Evolutionary conservation across 1,140 invertebrate genomes (phyloP).

Genomic region (Saccostrea cuccullata): DNA sequence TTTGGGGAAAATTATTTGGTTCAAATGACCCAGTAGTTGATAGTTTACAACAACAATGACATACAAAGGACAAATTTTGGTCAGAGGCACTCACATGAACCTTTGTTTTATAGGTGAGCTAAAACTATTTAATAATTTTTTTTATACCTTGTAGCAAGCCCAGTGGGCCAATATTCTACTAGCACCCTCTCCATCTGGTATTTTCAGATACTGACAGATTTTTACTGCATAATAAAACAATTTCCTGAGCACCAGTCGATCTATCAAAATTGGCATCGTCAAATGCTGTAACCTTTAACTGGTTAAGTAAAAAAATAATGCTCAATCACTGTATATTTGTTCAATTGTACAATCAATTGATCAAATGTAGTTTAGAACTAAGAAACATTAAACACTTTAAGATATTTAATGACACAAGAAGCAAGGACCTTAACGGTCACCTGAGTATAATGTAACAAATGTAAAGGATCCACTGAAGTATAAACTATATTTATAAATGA

Average conservation of each 20-base stretch:
- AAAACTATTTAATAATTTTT: too few relatives aligned
- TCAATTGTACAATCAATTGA: not conserved
- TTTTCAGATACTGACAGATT: conserved; percentile 92
- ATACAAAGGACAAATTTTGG: too few relatives aligned
- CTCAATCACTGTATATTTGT: not conserved
- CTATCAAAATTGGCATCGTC: conserved; percentile 88
- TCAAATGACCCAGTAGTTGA: too few relatives aligned
- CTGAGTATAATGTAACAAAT: too few relatives aligned
- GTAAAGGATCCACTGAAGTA: too few relatives aligned
- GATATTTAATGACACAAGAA: not conserved
- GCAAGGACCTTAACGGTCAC: too few relatives aligned
- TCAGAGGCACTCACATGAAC: too few relatives aligned
- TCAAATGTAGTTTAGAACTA: not conserved
- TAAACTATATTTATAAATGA: too few relatives aligned
- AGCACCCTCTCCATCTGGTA: conserved; percentile 89
- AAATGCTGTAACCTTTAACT: conserved; percentile 86
- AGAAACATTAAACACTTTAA: not conserved
- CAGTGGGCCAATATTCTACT: conserved; percentile 96
- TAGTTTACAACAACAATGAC: too few relatives aligned
- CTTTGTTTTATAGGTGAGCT: too few relatives aligned
- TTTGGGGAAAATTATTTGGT: too few relatives aligned
- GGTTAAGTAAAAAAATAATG: conserved; percentile 48
- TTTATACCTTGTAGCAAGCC: conserved; percentile 95
- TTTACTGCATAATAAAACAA: conserved; percentile 94
- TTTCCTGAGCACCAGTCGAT: conserved; percentile 92